Evolutionary conservation across 2,888 invertebrate genomes (phyloP), one percentile per base, ranked within the genome.

Genomic region (Megastigmus dorsalis): DNA sequence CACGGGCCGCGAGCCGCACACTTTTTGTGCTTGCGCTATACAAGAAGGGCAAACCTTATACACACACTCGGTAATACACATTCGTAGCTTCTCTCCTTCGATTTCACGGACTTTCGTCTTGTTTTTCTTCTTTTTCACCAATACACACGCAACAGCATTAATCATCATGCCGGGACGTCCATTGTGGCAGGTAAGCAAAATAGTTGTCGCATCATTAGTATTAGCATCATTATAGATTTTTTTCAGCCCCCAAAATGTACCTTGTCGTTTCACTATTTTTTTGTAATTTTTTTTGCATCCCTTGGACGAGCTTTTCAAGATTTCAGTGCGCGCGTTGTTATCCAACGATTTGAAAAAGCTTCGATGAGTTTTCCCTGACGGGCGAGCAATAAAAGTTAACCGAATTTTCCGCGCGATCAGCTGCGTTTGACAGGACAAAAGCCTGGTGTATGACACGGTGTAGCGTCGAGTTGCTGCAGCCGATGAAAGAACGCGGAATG

Each of bases 161-260:
- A n/a, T 50, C 72, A 48, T 60, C 89, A 93, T 93, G 93, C 93
- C 93, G 89, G 93, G 93, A 90, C 93, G 93, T 90, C 93, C 93
- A 79, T 90, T 93, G 88, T 93, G 93, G 93, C 93, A 93, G 91
- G 93, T 93, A 88, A 89, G 89, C 38, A 1, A 3, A 65, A 28
- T 54, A 66, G 36, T 33, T 57, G 4, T n/a, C n/a, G n/a, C n/a
- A n/a, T n/a, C n/a, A n/a, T n/a, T n/a, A n/a, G n/a, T n/a, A n/a
- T n/a, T n/a, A n/a, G n/a, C n/a, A n/a, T n/a, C n/a, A n/a, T n/a
- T n/a, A n/a, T n/a, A n/a, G n/a, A n/a, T n/a, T n/a, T n/a, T n/a
- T n/a, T n/a, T n/a, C n/a, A n/a, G n/a, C n/a, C n/a, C n/a, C n/a
- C n/a, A n/a, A n/a, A n/a, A n/a, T n/a, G n/a, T n/a, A n/a, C n/a